Base-by-base conservation (phyloP, 2,888 invertebrate genomes). In the Hybos culiciformis region DNA sequence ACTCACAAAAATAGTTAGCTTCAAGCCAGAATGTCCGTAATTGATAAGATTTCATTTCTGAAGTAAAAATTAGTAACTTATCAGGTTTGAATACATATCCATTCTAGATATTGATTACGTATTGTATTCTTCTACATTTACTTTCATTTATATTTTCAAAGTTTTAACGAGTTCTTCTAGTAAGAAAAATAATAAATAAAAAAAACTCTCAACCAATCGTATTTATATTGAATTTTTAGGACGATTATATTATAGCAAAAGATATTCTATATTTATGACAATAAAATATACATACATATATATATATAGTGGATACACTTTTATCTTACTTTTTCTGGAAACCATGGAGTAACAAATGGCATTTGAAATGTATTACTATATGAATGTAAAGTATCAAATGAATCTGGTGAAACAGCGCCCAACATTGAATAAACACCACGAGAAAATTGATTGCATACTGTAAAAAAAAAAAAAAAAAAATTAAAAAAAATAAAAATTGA, bases 281-380 rank as follows among this genome's bases (percentile, higher is more conserved):
- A 12, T 11, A 9, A 4, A 20, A 21, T 5, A 11, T 12, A 8
- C n/a, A n/a, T n/a, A n/a, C n/a, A n/a, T n/a, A n/a, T n/a, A n/a
- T n/a, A n/a, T 26, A 29, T 20, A 34, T n/a, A n/a, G n/a, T n/a
- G n/a, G n/a, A n/a, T n/a, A n/a, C n/a, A n/a, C 31, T 17, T 24
- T 34, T 37, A n/a, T 6, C 62, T 70, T 67, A 83, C 84, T 76
- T 90, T 90, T 67, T 91, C 90, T 1, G 91, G 90, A 61, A 88
- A 91, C 87, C 90, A 90, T 12, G 90, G 90, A 37, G 90, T 90
- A 48, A 91, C 81, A 63, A 91, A 91, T 31, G 91, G 91, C 85
- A 91, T 87, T 70, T 92, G 88, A 64, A 92, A 92, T 40, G 91
- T 90, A 67, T 92, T 91, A 58, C 87, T 86, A 69, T 91, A 92